Base-by-base conservation (phyloP, 2,888 invertebrate genomes). In the Platycheirus albimanus region DNA sequence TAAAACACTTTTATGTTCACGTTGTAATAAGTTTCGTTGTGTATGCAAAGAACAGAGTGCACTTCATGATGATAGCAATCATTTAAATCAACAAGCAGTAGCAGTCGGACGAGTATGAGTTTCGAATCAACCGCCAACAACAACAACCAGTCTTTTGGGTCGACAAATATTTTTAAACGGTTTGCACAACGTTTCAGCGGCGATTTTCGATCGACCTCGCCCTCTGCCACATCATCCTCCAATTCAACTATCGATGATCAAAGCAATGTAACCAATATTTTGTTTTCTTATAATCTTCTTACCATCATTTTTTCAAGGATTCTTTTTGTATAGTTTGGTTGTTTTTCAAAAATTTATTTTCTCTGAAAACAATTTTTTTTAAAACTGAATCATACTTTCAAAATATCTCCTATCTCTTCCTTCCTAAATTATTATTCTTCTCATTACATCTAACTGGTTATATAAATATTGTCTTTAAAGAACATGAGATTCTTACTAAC, bases 1-100 rank as follows among this genome's bases (percentile, higher is more conserved):
- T 88, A 91, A 89, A 86, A 87, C 89, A 86, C 88, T 90, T 86
- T 87, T 90, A 87, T 90, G 90, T 88, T 87, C 88, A 85, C 88
- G 88, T 41, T 90, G 90, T 88, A 87, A 89, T 87, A 90, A 88
- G 86, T 90, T 90, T 89, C 91, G 91, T 87, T 90, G 90, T 87
- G 86, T 88, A 85, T 90, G 90, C 81, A 61, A 61, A 45, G 88
- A 89, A 76, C 89, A 88, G 84, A 72, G 83, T 11, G 64, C 85
- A 61, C 72, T 85, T 17, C 86, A 83, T 36, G 76, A 17, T 30
- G 74, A 76, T 79, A 84, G 54, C 64, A 61, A 72, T 81, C 63
- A 24, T 72, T 30, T 51, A 79, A 58, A 70, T 85, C 86, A 75
- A 85, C 80, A 51, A 69, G 69, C 67, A 67, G 61, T 38, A 79